Evolutionary conservation across 2,797 vertebrate species (phyloP).

Genomic region (Scolopax bukidnonensis): DNA sequence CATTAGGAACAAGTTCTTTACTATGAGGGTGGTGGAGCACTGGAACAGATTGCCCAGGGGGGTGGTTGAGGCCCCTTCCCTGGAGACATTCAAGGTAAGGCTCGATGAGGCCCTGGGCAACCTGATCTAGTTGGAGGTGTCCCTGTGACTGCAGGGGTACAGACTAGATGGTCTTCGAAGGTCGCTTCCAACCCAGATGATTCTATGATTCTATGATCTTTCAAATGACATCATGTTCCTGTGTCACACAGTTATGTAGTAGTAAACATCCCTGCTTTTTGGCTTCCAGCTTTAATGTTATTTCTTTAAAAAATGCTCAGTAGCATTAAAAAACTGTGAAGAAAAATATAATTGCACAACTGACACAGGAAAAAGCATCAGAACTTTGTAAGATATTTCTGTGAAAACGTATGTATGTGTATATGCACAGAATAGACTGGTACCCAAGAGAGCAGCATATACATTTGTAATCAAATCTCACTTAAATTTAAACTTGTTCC

Average conservation of each 20-base stretch:
- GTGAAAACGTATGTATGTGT: background rate
- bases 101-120: too few relatives aligned
- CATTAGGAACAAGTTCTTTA: too few relatives aligned
- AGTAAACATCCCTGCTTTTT: background rate
- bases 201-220: background rate
- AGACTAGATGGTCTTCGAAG: too few relatives aligned
- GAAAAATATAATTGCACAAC: background rate
- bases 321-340: background rate
- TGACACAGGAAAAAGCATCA: background rate
- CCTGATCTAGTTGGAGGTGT: too few relatives aligned
- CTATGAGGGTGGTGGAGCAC: too few relatives aligned
- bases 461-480: background rate
- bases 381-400: background rate
- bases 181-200: too few relatives aligned
- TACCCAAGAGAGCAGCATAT: background rate
- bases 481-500: constrained; percentile 8
- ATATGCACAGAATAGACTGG: background rate
- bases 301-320: background rate
- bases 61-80: too few relatives aligned
- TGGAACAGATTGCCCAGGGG: too few relatives aligned
- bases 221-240: background rate
- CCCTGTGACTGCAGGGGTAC: too few relatives aligned
- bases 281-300: background rate
- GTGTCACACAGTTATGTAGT: background rate
- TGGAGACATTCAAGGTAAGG: too few relatives aligned